Evolutionary conservation across 64 coral and sea anemone species (phyloP).

Genomic region (Actinia tenebrosa): DNA sequence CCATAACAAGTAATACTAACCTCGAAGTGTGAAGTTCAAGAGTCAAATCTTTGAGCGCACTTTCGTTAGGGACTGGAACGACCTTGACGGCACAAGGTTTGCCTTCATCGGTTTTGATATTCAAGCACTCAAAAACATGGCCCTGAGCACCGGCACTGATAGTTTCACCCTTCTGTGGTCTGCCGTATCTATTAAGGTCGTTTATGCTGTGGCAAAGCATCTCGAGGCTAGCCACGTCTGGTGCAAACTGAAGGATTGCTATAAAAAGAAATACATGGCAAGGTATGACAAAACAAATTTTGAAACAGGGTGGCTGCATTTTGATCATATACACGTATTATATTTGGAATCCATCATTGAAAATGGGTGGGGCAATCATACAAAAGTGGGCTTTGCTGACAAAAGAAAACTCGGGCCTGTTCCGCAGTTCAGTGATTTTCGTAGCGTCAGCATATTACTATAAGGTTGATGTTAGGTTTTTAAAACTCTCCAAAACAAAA

Average conservation of each 20-base stretch:
- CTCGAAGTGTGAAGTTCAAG: conserved; percentile 55
- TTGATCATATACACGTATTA: too few species aligned
- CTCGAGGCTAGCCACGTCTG: conserved; percentile 47
- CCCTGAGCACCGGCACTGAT: conserved; percentile 53
- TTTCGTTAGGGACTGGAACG: conserved; percentile 21
- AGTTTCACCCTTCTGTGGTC: conserved; percentile 18
- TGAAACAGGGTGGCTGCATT: too few species aligned
- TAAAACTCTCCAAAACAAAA: too few species aligned
- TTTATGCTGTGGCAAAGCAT: conserved; percentile 42
- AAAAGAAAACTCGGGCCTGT: too few species aligned
- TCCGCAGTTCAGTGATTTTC: too few species aligned
- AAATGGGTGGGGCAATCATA: too few species aligned
- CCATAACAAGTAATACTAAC: neutral
- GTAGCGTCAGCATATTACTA: too few species aligned
- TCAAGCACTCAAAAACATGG: conserved; percentile 33
- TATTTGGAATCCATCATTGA: too few species aligned
- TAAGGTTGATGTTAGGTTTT: too few species aligned
- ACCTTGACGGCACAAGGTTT: conserved; percentile 57
- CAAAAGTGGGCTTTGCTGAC: too few species aligned
- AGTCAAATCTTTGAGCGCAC: conserved; percentile 44
- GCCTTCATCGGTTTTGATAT: conserved; percentile 36
- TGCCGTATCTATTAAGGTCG: conserved; percentile 37
- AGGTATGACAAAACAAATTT: too few species aligned
- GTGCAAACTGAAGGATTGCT: conserved; percentile 41
- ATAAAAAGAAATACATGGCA: neutral